Evolutionary conservation across 1,140 invertebrate genomes (phyloP).

Genomic region (Lithobius niger): DNA sequence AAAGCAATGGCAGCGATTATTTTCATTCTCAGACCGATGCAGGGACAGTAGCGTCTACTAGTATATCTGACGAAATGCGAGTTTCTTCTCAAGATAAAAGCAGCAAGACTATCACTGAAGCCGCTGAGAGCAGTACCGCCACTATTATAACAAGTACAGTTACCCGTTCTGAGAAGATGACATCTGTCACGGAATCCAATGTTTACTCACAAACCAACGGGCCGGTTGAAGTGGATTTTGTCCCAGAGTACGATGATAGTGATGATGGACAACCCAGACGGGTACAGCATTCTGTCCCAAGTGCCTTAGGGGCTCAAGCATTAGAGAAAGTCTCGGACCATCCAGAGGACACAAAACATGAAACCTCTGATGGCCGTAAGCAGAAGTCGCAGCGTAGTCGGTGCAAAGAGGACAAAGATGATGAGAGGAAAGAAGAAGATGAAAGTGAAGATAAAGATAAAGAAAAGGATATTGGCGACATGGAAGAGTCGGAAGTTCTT

Average conservation of each 20-base stretch:
- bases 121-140: no score
- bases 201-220: constrained; percentile 30
- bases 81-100: no score
- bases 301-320: neutral
- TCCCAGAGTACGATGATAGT: constrained; percentile 34
- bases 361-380: constrained; percentile 29
- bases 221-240: constrained; percentile 41
- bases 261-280: constrained; percentile 19
- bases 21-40: no score
- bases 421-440: constrained; percentile 33
- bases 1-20: no score
- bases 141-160: no score
- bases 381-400: constrained; percentile 26
- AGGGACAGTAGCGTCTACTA: no score
- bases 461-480: constrained; percentile 7
- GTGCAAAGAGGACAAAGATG: constrained; percentile 32
- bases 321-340: no score
- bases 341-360: constrained; percentile 18
- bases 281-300: neutral
- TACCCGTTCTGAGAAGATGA: no score
- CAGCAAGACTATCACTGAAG: no score
- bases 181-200: neutral
- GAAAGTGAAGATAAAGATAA: constrained; percentile 24
- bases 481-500: constrained; percentile 6
- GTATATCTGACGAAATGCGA: no score